Conservation (phyloP, 1,140 invertebrate species). For the Tetragonula clypearis region DNA sequence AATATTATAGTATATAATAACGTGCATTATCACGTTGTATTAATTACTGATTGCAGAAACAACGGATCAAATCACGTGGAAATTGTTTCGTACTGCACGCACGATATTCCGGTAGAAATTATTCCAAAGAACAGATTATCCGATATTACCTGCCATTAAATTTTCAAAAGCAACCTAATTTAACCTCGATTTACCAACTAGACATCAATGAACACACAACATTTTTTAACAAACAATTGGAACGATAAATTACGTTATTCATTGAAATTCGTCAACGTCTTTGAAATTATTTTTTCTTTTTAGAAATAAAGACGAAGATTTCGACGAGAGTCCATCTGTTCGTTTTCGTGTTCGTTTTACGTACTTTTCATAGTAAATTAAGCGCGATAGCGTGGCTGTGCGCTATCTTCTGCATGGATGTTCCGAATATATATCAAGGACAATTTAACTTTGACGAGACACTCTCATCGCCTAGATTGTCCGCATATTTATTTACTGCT, state of each 20-base stretch:
- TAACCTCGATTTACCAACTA: no score
- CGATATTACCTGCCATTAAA: no score
- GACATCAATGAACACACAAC: background rate
- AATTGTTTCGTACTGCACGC: no score
- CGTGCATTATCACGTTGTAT: no score
- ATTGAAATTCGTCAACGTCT: background rate
- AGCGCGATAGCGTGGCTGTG: background rate
- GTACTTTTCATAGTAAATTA: background rate
- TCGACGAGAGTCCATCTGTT: background rate
- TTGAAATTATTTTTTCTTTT: background rate
- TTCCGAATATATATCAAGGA: background rate
- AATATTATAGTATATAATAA: no score
- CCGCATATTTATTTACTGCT: background rate
- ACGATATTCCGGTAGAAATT: no score
- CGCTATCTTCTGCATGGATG: background rate
- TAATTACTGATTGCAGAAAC: no score
- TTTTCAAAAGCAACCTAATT: no score
- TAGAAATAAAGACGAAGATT: background rate
- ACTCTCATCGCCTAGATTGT: background rate
- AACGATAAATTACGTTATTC: background rate
- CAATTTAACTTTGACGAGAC: constrained; percentile 5
- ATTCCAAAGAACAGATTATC: no score
- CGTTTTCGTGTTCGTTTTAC: background rate
- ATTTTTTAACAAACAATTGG: background rate
- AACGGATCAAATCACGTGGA: no score